These are phyloP conservation scores for Xiphorhynchus elegans DNA, from an alignment of 2,113 vertebrate species.

Conservation along the genomic window DNA sequence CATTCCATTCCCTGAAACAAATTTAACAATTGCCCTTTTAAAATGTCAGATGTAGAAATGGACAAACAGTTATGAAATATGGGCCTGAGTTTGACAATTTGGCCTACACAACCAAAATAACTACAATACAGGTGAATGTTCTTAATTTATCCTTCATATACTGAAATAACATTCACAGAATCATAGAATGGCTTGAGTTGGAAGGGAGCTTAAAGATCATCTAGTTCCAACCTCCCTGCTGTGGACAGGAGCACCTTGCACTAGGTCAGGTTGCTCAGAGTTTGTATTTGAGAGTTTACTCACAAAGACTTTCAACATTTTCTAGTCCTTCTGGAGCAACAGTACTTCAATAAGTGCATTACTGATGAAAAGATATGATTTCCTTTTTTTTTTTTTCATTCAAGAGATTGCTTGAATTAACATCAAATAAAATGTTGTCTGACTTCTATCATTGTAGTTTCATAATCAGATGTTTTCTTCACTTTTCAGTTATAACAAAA, in stretches of 20 bases:
- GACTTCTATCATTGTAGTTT: not conserved
- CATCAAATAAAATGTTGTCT: not conserved
- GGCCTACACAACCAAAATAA: not conserved
- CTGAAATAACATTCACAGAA: not conserved
- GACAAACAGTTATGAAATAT: not conserved
- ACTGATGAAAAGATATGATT: not conserved
- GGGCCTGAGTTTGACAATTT: not conserved
- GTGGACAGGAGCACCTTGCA: not conserved
- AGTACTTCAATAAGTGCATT: not conserved
- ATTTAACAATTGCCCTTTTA: not conserved
- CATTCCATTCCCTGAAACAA: not conserved
- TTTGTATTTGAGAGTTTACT: not conserved
- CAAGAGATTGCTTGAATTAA: not conserved
- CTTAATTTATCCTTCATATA: not conserved
- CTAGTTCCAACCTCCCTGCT: not conserved
- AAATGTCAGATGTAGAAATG: not conserved
- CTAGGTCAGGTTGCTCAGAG: not conserved
- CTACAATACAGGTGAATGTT: not conserved
- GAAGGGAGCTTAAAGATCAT: not conserved
- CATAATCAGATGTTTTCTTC: not conserved
- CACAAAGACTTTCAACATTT: not conserved
- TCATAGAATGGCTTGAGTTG: not conserved
- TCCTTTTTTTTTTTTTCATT: not conserved
- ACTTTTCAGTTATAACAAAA: not conserved
- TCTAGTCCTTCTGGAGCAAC: not conserved